These are phyloP conservation scores for Bufotes viridis DNA, from an alignment of 2,797 vertebrate species.

Conservation along the genomic window DNA sequence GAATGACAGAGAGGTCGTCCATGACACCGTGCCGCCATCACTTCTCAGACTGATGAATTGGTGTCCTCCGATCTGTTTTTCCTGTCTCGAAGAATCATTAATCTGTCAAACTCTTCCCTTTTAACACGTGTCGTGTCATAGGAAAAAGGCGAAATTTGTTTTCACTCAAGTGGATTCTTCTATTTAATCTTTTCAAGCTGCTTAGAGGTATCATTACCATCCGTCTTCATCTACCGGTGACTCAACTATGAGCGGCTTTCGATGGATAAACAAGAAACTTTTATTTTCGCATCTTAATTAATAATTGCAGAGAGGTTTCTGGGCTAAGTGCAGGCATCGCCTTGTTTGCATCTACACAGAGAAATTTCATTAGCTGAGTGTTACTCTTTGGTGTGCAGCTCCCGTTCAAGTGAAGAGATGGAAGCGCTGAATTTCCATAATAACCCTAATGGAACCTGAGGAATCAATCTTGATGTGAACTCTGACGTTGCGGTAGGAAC, in stretches of 20 bases:
- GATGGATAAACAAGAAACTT: slow-evolving; percentile 3
- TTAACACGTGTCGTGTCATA: background rate
- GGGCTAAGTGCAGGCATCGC: slow-evolving; percentile 7
- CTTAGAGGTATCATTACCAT: slow-evolving; percentile 11
- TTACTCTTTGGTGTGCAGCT: background rate
- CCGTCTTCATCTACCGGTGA: background rate
- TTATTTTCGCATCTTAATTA: background rate
- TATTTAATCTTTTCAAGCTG: slow-evolving; percentile 9
- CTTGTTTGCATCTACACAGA: background rate
- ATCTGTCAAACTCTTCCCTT: slow-evolving; percentile 1
- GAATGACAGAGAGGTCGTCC: background rate
- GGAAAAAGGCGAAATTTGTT: background rate
- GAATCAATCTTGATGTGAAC: background rate
- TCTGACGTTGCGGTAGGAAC: background rate
- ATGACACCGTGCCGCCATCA: background rate
- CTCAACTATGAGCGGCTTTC: slow-evolving; percentile 10
- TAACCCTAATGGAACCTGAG: background rate
- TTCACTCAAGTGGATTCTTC: background rate
- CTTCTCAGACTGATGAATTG: background rate
- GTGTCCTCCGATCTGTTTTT: background rate
- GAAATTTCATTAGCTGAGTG: slow-evolving; percentile 8
- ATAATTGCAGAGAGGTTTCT: slow-evolving; percentile 2
- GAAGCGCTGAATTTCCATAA: slow-evolving; percentile 5
- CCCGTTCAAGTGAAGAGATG: background rate
- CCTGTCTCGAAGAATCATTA: background rate